Base-by-base conservation (phyloP, 2,797 vertebrate species). In the Acrocephalus scirpaceus region DNA sequence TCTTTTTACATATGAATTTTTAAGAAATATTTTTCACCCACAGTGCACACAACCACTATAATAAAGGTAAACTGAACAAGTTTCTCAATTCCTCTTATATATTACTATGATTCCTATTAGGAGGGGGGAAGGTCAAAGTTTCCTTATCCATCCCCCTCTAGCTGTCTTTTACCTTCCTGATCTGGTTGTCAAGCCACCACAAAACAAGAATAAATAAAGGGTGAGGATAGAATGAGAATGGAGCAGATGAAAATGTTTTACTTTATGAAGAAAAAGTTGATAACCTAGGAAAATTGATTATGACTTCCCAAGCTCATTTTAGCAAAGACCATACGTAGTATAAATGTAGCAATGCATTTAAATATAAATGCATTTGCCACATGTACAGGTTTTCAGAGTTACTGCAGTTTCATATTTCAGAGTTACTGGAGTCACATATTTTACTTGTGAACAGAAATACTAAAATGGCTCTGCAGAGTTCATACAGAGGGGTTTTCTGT, bases 71-170 rank as follows among this genome's bases (percentile, higher is more conserved):
- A 4, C 4, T 60, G 20, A 64, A 47, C 12, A 83, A 16, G 1
- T 57, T 79, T 85, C 32, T 91, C 5, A 50, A 11, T 64, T 74
- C 14, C 2, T 17, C 34, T 62, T 54, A 26, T 8, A 15, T 26
- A 56, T 73, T 57, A 48, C 32, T 7, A 20, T 25, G 14, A 51
- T 51, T 76, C 13, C n/a, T 42, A 4, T 5, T 16, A 4, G 2
- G 2, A 8, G 3, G 4, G 6, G 1, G 5, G 1, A 45, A 57
- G 3, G 54, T 57, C 16, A 44, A 66, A 64, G 1, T 29, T 69
- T 16, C 26, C 6, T 19, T 58, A 18, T 17, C 5, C 27, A 10
- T 34, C 32, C 48, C 16, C 7, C n/a, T 79, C 30, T 25, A 42
- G 4, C 5, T 64, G 40, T 60, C 30, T 72, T 92, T 58, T 67